A percentile compares a stretch with the other conserved stretches of the same genome.
phyloP scores from a whole-genome alignment of 2,113 vertebrate genomes.

The Oryzias woworae region DNA sequence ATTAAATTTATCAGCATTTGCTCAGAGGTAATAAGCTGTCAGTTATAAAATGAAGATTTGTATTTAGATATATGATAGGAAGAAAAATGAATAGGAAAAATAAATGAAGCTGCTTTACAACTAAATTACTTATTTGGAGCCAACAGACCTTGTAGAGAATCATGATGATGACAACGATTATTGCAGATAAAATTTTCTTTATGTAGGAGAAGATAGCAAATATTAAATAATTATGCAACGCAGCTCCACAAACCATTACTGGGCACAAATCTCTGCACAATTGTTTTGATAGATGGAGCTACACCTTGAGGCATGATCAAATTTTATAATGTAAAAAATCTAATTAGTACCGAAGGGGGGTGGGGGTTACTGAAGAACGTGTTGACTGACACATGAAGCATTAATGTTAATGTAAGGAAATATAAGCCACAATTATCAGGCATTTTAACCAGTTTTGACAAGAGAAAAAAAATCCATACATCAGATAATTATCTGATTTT shows the following conservation, averaged over 20 bases:
- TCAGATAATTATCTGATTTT: slow-evolving; percentile 26
- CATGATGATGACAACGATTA: slow-evolving; percentile 75
- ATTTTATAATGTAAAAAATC: slow-evolving; percentile 66
- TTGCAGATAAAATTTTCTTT: slow-evolving; percentile 72
- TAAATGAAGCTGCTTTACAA: slow-evolving; percentile 79
- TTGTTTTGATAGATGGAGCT: slow-evolving; percentile 54
- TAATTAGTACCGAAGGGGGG: slow-evolving; percentile 64
- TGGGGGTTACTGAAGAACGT: slow-evolving; percentile 52
- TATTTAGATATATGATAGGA: slow-evolving; percentile 83
- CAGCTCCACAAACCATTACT: slow-evolving; percentile 56
- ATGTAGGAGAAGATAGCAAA: slow-evolving; percentile 70
- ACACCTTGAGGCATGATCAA: slow-evolving; percentile 66
- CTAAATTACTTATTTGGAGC: slow-evolving; percentile 80
- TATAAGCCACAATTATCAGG: slow-evolving; percentile 20
- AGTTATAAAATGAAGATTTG: slow-evolving; percentile 83
- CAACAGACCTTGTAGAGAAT: slow-evolving; percentile 72
- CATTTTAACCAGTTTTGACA: slow-evolving; percentile 11
- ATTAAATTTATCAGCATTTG: slow-evolving; percentile 84
- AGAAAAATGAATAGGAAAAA: slow-evolving; percentile 79
- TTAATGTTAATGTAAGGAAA: slow-evolving; percentile 12
- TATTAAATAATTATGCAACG: slow-evolving; percentile 69
- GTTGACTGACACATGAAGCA: slow-evolving; percentile 22
- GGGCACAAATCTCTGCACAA: slow-evolving; percentile 25
- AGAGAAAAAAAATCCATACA: neutral
- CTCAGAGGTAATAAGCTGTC: slow-evolving; percentile 84